Conservation (phyloP, 2,113 vertebrate genomes). For the Elephas maximus region DNA sequence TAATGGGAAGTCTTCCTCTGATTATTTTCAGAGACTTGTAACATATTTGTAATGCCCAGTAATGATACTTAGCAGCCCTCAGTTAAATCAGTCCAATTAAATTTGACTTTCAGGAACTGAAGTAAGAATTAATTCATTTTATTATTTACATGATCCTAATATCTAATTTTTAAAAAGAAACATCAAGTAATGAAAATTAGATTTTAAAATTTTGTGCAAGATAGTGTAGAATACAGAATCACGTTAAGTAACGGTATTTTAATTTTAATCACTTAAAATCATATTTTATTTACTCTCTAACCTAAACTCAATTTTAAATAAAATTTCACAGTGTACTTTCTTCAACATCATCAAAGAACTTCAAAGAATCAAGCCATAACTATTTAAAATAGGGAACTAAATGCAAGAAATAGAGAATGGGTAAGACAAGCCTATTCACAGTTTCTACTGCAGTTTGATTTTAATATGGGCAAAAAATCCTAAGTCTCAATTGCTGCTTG, state of each 20-base stretch:
- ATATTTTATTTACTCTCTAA: constrained; percentile 55
- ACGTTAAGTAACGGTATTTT: background rate
- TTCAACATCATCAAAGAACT: background rate
- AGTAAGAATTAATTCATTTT: constrained; percentile 28
- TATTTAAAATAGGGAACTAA: background rate
- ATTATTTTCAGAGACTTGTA: constrained; percentile 68
- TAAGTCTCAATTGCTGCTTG: background rate
- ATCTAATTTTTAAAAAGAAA: constrained; percentile 18
- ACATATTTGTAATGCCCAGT: constrained; percentile 23
- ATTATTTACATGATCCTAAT: background rate
- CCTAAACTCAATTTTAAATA: background rate
- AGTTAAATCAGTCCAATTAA: constrained; percentile 75
- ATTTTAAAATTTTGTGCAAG: background rate
- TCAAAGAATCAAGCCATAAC: background rate
- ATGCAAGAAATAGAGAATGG: background rate
- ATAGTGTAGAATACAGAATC: background rate
- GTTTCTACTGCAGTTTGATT: background rate
- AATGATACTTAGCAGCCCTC: constrained; percentile 62
- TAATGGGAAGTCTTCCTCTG: constrained; percentile 47
- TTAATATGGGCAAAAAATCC: background rate
- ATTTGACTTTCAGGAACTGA: constrained; percentile 63
- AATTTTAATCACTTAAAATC: background rate
- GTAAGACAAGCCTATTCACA: background rate
- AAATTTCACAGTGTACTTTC: background rate
- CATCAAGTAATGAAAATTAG: background rate